A percentile compares a stretch with the other conserved stretches of the same genome.
Evolutionary conservation across 37 sponge, comb jelly and placozoan species (phyloP).

Genomic region (Halichondria panicea): DNA sequence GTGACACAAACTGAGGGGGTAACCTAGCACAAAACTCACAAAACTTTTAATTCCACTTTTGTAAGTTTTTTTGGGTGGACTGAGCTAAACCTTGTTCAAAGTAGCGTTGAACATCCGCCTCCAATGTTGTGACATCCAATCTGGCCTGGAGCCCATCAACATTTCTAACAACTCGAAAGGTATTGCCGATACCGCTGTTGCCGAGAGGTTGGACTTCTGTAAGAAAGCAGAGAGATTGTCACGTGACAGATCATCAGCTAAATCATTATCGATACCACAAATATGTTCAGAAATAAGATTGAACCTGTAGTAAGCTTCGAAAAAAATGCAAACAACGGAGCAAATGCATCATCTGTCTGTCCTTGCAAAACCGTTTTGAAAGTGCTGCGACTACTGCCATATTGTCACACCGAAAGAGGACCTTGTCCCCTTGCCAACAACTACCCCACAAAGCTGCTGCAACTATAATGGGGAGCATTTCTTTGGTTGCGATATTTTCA

Average conservation of each 20-base stretch:
- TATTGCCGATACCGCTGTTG: neutral
- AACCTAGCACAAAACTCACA: slow-evolving; percentile 40
- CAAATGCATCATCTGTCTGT: slow-evolving; percentile 24
- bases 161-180: slow-evolving; percentile 2
- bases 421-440: neutral
- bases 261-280: slow-evolving; percentile 6
- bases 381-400: slow-evolving; percentile 31
- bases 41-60: slow-evolving; percentile 19
- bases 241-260: slow-evolving; percentile 59
- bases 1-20: slow-evolving; percentile 40
- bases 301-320: slow-evolving; percentile 39
- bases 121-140: slow-evolving; percentile 64
- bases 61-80: slow-evolving; percentile 46
- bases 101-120: slow-evolving; percentile 30
- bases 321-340: slow-evolving; percentile 33
- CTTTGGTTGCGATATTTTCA: slow-evolving; percentile 37
- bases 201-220: neutral
- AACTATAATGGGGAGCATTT: slow-evolving; percentile 44
- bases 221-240: slow-evolving; percentile 11
- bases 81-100: slow-evolving; percentile 42
- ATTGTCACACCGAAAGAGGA: slow-evolving; percentile 16
- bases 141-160: slow-evolving; percentile 25
- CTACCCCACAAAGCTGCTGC: slow-evolving; percentile 39
- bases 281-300: slow-evolving; percentile 3
- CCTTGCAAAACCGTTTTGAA: neutral